Percentiles rank a stretch among this genome's conserved stretches.
Conservation (phyloP, 2,797 vertebrate genomes). For the Arnoldichthys spilopterus region DNA sequence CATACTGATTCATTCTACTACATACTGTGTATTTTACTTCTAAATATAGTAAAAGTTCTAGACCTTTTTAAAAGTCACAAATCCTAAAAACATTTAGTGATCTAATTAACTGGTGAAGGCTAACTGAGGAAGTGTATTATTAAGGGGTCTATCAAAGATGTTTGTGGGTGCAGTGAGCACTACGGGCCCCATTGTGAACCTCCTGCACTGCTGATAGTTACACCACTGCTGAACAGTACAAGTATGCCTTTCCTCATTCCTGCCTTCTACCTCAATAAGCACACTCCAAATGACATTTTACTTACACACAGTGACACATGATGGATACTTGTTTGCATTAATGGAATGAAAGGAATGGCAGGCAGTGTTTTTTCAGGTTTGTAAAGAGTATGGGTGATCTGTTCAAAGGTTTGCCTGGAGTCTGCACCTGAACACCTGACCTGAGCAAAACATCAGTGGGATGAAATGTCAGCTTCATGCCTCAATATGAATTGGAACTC, state of each 20-base stretch:
- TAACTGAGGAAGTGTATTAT: no score
- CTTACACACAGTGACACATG: neutral
- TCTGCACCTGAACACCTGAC: slow-evolving; percentile 5
- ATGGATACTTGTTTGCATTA: slow-evolving; percentile 17
- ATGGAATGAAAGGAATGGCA: slow-evolving; percentile 30
- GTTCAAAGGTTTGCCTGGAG: neutral
- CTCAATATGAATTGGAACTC: neutral
- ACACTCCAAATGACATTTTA: neutral
- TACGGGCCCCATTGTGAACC: no score
- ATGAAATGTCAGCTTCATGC: slow-evolving; percentile 15
- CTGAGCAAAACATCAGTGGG: slow-evolving; percentile 5
- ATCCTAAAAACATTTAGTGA: no score
- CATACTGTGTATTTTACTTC: no score
- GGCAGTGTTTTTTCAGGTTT: slow-evolving; percentile 5
- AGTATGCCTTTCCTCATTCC: no score
- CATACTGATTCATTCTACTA: no score
- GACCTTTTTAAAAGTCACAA: no score
- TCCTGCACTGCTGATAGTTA: no score
- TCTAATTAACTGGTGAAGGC: no score
- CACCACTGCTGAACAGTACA: no score
- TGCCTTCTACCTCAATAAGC: neutral
- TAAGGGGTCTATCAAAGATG: neutral
- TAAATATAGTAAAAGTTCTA: no score
- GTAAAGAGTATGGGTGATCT: slow-evolving; percentile 11
- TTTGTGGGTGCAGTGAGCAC: no score